These are phyloP conservation scores for Sander lucioperca DNA, from an alignment of 2,113 vertebrate species.

Conservation along the genomic window DNA sequence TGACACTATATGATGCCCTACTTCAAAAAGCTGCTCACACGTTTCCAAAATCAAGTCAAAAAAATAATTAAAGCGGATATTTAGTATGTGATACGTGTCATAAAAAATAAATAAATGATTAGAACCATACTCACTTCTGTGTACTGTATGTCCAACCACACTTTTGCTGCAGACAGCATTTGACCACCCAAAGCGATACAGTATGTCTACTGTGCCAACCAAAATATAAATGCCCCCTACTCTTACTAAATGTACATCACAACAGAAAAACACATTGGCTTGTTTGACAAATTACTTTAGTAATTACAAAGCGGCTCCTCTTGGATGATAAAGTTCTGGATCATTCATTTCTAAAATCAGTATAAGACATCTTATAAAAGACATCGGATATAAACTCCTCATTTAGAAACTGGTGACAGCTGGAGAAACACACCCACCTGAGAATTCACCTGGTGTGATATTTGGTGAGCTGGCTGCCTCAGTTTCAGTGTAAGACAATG, in stretches of 20 bases:
- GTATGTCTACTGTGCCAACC: background rate
- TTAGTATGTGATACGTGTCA: background rate
- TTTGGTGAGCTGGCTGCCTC: slow-evolving; percentile 95
- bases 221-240: background rate
- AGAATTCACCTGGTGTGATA: slow-evolving; percentile 92
- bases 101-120: background rate
- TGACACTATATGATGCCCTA: background rate
- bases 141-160: background rate
- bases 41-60: background rate
- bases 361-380: slow-evolving; percentile 36
- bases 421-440: slow-evolving; percentile 87
- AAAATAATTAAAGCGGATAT: background rate
- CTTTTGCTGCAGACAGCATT: background rate
- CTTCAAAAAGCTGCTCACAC: slow-evolving; percentile 28
- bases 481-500: slow-evolving; percentile 99
- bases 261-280: background rate
- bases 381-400: background rate
- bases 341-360: slow-evolving; percentile 37
- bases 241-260: background rate
- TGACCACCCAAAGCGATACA: slow-evolving; percentile 5
- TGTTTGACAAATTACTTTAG: slow-evolving; percentile 7
- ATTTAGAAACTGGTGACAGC: slow-evolving; percentile 28
- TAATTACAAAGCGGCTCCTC: slow-evolving; percentile 21
- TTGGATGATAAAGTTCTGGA: slow-evolving; percentile 12
- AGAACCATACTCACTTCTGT: background rate